Base-by-base conservation (phyloP, 2,113 vertebrate genomes). In the Candoia aspera region DNA sequence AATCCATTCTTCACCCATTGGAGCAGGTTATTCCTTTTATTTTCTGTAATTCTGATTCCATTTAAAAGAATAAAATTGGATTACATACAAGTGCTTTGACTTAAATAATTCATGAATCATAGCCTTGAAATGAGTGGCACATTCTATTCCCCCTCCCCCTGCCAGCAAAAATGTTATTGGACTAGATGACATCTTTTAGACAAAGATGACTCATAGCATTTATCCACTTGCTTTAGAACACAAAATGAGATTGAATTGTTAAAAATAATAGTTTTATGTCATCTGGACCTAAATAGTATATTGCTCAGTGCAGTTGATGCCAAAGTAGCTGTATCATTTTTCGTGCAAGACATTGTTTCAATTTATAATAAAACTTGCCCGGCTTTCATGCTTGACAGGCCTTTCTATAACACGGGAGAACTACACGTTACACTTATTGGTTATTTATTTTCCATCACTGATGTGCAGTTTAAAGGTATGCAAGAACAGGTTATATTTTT, bases 201-300 rank as follows among this genome's bases (percentile, higher is more conserved):
- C 91, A 89, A 6, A 59, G 55, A 94, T 46, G 10, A 54, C 83
- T 49, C 84, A 88, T 26, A 59, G 93, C 86, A 2, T 13, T 73
- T 84, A 93, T n/a, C 93, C 33, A 86, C 13, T 4, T 94, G 86
- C 73, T 91, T 26, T 54, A 64, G 59, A 92, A 83, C 55, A 94
- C 58, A 24, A 90, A 95, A 95, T 92, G 42, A 0, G 89, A 84
- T 87, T 94, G 23, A 89, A 62, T 19, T 88, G 68, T 91, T 84
- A 90, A 54, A 60, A 29, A 26, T 0, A 86, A 84, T 33, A 57
- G 88, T 93, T 96, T 64, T 85, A 85, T 90, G 85, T 1, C 64
- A 57, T 87, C 90, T 24, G 90, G 46, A n/a, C 68, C 59, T 0
- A 0, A 93, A 37, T 91, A 90, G 88, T 84, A 17, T 24, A 90